Base-by-base conservation (phyloP, 92 coral and sea anemone species). In the Diadumene lineata region DNA sequence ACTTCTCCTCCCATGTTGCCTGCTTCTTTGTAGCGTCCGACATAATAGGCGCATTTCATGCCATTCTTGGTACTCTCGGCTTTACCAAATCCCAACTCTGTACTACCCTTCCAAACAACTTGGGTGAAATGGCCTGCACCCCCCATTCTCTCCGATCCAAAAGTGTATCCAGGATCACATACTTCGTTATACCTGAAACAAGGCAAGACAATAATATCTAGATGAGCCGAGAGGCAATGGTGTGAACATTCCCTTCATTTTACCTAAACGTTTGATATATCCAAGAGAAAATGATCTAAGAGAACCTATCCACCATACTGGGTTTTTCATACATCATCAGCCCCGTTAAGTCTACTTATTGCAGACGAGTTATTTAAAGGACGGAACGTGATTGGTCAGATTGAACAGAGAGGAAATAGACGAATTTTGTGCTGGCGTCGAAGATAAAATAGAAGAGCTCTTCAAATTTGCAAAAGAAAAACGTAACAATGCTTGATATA, bases 61-160 rank as follows among this genome's bases (percentile, higher is more conserved):
- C 94, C 94, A 64, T 75, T 38, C 50, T 82, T 48, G 19, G 77
- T 70, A 13, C 57, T 71, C 28, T 83, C 91, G 13, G 87, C 87
- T 44, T 79, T 82, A 21, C 92, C 94, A 28, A 86, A 85, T 3
- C 98, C 98, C 29, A 92, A 82, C 43, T 85, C 72, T 27, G 58
- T 66, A 46, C 94, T 86, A 31, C 32, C 74, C 50, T 80, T 86
- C 98, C 98, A 92, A 21, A 92, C 90, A 55, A 92, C 68, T 64
- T 92, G 98, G 24, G 91, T 83, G 56, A 92, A 92, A 58, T 84
- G 98, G 13, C 89, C 86, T 27, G 94, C 84, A 0, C 78, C 88
- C 30, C 64, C 38, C n/a, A 75, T 79, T 13, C 53, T 69, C 13
- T 80, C 64, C 24, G 70, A 69, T 31, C 86, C 80, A 81, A 92